Evolutionary conservation across 2,113 vertebrate species (phyloP), one percentile per base, ranked within the genome.

Genomic region (Chelonoidis abingdonii): DNA sequence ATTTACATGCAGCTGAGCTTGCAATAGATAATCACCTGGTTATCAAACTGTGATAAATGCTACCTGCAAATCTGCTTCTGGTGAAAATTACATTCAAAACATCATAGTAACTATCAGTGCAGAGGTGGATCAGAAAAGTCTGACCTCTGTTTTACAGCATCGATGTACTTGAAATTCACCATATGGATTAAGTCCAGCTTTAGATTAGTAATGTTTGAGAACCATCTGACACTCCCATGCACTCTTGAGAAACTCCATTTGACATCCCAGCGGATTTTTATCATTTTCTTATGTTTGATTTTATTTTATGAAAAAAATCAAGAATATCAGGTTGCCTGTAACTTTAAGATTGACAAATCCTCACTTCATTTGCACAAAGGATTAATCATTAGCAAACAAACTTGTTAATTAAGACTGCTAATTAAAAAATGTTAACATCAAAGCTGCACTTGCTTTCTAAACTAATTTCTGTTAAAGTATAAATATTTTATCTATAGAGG

Each of bases 361-460:
- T 10, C 38, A 4, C 0, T 11, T 85, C 69, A 75, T 89, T 92
- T 81, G 79, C 86, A 90, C 89, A 89, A 65, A 88, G 75, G 89
- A 95, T 91, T 89, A 89, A 87, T 90, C 87, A 90, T 94, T 84
- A 93, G 90, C 89, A 96, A 97, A 93, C 89, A 87, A 83, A 86
- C 84, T 93, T 90, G 86, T 95, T 97, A 93, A 96, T 97, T 97
- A 96, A 86, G 92, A 59, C 13, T 87, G 92, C 31, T 86, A 80
- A 96, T 91, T 93, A 97, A 96, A 83, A 89, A 80, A 47, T 17
- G 25, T 27, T 65, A 96, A 80, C 86, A 83, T 11, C 82, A 78
- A 94, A 93, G 91, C 57, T 81, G 59, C 84, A 89, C 54, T 95
- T 95, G 85, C 78, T 96, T 95, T 90, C 89, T 80, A 83, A 97